Evolutionary conservation across 2,888 invertebrate species (phyloP).

Genomic region (Anaspis maculata): DNA sequence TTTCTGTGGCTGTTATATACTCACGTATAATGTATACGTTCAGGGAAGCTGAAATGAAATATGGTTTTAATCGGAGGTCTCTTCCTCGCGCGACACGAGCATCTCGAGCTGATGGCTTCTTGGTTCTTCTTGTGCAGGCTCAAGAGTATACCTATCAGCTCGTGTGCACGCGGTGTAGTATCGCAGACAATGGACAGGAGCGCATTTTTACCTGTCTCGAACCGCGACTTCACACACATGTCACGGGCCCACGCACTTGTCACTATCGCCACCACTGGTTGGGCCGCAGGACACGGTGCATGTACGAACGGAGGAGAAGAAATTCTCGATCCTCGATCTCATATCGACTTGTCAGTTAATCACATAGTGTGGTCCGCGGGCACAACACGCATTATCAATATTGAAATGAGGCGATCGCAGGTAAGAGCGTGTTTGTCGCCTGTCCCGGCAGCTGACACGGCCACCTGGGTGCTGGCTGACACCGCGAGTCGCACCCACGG

Average conservation of each 20-base stretch:
- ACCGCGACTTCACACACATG: conserved; percentile 30
- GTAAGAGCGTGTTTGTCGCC: conserved; percentile 32
- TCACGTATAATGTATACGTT: too few relatives aligned
- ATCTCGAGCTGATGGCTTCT: too few relatives aligned
- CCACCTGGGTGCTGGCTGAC: conserved; percentile 38
- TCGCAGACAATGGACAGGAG: conserved; percentile 28
- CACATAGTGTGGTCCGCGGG: conserved; percentile 34
- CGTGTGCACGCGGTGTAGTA: too few relatives aligned
- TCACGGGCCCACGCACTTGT: conserved; percentile 32
- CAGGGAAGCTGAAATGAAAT: too few relatives aligned
- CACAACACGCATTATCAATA: conserved; percentile 37
- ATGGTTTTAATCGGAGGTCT: too few relatives aligned
- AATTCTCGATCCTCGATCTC: conserved; percentile 33
- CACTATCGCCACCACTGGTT: conserved; percentile 26
- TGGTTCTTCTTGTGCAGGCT: too few relatives aligned
- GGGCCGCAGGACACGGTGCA: too few relatives aligned
- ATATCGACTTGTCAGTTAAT: conserved; percentile 37
- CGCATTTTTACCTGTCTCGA: conserved; percentile 30
- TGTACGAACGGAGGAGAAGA: too few relatives aligned
- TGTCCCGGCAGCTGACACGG: conserved; percentile 40
- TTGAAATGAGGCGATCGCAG: conserved; percentile 37
- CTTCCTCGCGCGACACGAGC: too few relatives aligned
- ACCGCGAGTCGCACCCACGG: conserved; percentile 34
- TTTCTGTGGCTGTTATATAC: too few relatives aligned
- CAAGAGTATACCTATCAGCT: too few relatives aligned